Base-by-base conservation (phyloP, 2,888 invertebrate species). In the Hirtodrosophila duncani region DNA sequence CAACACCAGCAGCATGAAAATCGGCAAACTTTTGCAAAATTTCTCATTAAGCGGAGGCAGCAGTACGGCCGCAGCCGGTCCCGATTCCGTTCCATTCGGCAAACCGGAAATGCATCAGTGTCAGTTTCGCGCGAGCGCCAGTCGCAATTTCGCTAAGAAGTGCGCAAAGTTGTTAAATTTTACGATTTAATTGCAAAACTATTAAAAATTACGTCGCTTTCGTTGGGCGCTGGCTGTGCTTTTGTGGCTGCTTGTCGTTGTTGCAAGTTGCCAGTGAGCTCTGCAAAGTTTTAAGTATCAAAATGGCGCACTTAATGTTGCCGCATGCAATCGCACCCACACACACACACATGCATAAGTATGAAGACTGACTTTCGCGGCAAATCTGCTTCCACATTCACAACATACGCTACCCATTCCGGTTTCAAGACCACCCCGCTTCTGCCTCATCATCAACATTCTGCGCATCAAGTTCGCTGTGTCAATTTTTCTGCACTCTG, bases 171-270 rank as follows among this genome's bases (percentile, higher is more conserved):
- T 72, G 74, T 81, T 67, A 81, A 82, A 81, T 72, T 81, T 81
- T 82, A 81, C 74, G 79, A 82, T 81, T 77, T 81, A 81, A 81
- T 81, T 82, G 80, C 77, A 59, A 72, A 77, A 72, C 77, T 82
- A 75, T 82, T 82, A 79, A 79, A 81, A 80, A 79, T 69, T 65
- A 68, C 77, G 78, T 81, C 79, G 63, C 69, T 67, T 63, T 70
- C 50, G 42, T 17, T 48, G 72, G 62, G 51, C 41, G 52, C 51
- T 48, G 31, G 48, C 21, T 36, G 49, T 33, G 16, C 13, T 41
- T 43, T 17, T 46, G 4, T 8, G 27, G 34, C 9, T 31, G 39
- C n/a, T 27, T 45, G 44, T 37, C 17, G 23, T 21, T 37, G 24
- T 27, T 4, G 16, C 14, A 30, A 24, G n/a, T 24, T 49, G 45